A percentile compares a stretch with the other conserved stretches of the same genome.
phyloP scores from a whole-genome alignment of 2,797 vertebrate genomes.

The Pempheris klunzingeri region DNA sequence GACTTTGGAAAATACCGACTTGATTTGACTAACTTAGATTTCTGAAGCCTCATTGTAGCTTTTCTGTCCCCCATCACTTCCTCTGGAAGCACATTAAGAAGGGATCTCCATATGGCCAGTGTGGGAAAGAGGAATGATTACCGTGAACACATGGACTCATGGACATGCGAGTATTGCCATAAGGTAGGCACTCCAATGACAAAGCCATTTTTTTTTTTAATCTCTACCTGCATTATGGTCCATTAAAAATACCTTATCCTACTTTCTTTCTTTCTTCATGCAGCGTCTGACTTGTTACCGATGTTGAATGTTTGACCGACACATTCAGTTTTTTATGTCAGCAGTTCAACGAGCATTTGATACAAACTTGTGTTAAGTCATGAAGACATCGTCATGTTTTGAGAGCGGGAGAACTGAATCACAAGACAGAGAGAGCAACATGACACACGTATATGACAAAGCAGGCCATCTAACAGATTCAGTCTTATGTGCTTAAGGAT shows the following conservation, averaged over 20 bases:
- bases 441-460: background rate
- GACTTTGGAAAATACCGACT: too few species aligned
- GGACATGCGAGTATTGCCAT: too few species aligned
- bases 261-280: background rate
- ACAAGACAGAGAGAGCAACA: constrained; percentile 1
- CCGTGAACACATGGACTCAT: too few species aligned
- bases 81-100: too few species aligned
- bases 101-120: too few species aligned
- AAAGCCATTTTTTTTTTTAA: background rate
- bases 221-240: background rate
- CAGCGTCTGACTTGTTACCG: background rate
- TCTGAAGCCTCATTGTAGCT: too few species aligned
- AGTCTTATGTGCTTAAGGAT: background rate
- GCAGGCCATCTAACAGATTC: background rate
- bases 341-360: background rate
- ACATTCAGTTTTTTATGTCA: too few species aligned
- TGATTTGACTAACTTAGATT: too few species aligned
- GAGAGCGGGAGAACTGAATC: background rate
- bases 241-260: background rate
- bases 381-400: background rate
- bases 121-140: too few species aligned
- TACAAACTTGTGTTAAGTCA: background rate
- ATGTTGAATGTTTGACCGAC: background rate
- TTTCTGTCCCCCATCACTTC: too few species aligned
- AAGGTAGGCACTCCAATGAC: too few species aligned